phyloP scores from a whole-genome alignment of 2,797 vertebrate species.

The Pangasius sanitwongsei region DNA sequence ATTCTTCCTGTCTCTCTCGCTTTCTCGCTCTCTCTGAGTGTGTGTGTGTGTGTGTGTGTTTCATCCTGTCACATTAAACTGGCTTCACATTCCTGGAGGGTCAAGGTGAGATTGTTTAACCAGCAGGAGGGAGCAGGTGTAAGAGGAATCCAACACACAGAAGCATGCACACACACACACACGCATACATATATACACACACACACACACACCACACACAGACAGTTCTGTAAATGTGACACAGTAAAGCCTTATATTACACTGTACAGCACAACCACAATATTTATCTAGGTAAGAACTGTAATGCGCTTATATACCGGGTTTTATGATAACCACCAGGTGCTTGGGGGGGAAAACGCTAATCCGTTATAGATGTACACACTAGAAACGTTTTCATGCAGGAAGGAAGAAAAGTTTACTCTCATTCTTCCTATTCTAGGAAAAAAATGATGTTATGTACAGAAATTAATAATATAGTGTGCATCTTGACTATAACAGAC shows the following conservation, averaged over 20 bases:
- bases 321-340: not conserved
- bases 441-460: not conserved
- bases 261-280: not conserved
- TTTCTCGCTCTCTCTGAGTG: not conserved
- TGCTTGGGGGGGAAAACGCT: not conserved
- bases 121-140: conserved; percentile 2
- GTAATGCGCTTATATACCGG: not conserved
- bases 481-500: not conserved
- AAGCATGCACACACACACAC: not conserved
- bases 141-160: not conserved
- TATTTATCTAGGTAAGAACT: not conserved
- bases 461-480: not conserved
- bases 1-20: not conserved
- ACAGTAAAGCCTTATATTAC: not conserved
- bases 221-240: not conserved
- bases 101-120: conserved; percentile 6
- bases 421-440: not conserved
- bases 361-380: not conserved
- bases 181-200: not conserved
- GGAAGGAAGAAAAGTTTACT: not conserved
- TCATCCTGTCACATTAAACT: not conserved
- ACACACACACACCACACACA: conserved; percentile 11
- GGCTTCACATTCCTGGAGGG: not conserved
- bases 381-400: not conserved
- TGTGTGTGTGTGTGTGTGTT: not conserved